Base-by-base conservation (phyloP, 92 coral and sea anemone species). In the Porites evermanni region DNA sequence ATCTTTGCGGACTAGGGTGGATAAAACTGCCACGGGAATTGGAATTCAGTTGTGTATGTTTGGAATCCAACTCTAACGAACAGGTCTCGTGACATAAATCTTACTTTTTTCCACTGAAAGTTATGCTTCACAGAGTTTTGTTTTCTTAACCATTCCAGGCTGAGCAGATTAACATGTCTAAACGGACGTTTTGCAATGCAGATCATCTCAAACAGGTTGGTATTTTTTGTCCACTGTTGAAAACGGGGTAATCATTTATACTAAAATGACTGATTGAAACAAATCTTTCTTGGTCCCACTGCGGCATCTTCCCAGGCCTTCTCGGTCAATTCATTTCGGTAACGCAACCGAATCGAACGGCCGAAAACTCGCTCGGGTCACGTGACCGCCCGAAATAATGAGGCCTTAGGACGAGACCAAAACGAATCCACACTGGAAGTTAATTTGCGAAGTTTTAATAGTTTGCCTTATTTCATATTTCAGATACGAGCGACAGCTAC, bases 141-240 rank as follows among this genome's bases (percentile, higher is more conserved):
- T 44, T 5, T 63, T 38, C 47, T 29, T 29, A 17, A 2, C 51
- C 16, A 17, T 70, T 73, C 64, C 64, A 92, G 95, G 91, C 91
- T 52, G 95, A 92, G 60, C 87, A 84, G 66, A 81, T 92, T 47
- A 91, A 92, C 70, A 64, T 92, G 4, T 89, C 93, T 44, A 90
- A 83, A 74, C 68, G 89, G 77, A 88, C 89, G 58, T 93, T 96
- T 75, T 87, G 93, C 80, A 96, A 96, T 70, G 92, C 92, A 9
- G 99, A 96, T 20, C 99, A 96, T 85, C 93, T 96, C 38, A 88
- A 94, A 56, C 99, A 96, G 98, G 99, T 94, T 70, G 12, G 77
- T 53, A 56, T 47, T 8, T 14, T 12, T 67, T 17, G 5, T 18
- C n/a, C 19, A 63, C 19, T 18, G 67, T 63, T 12, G 8, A 63